A percentile compares a stretch with the other conserved stretches of the same genome.
Evolutionary conservation across 2,797 vertebrate genomes (phyloP).

Genomic region (Galagoides demidoff): DNA sequence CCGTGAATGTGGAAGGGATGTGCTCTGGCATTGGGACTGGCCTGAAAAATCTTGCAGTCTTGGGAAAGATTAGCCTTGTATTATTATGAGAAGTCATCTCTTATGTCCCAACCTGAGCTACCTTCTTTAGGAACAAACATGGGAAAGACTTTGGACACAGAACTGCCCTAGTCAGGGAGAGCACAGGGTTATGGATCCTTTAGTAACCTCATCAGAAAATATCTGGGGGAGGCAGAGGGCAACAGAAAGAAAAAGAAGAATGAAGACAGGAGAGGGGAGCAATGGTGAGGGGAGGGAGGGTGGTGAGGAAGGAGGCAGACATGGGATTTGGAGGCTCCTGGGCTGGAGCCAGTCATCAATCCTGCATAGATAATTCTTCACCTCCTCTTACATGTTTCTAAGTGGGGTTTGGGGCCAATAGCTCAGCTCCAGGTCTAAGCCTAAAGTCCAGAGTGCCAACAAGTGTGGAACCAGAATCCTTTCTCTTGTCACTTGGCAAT

Average conservation of each 20-base stretch:
- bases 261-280: neutral
- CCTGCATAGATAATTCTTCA: neutral
- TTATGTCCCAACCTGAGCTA: neutral
- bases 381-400: neutral
- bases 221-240: neutral
- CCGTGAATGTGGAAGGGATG: neutral
- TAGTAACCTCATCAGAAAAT: neutral
- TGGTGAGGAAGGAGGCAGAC: neutral
- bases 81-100: neutral
- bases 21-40: neutral
- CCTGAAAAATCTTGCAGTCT: neutral
- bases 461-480: no score
- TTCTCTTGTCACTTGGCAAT: no score
- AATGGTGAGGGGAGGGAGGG: neutral
- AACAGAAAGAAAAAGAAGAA: neutral
- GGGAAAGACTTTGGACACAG: neutral
- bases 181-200: neutral
- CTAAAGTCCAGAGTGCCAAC: neutral
- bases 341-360: neutral
- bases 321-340: neutral
- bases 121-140: neutral
- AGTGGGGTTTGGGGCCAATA: neutral
- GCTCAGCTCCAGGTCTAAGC: neutral
- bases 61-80: neutral
- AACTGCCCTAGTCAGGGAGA: neutral